Base-by-base conservation (phyloP, 1,140 invertebrate genomes). In the Vanessa atalanta region DNA sequence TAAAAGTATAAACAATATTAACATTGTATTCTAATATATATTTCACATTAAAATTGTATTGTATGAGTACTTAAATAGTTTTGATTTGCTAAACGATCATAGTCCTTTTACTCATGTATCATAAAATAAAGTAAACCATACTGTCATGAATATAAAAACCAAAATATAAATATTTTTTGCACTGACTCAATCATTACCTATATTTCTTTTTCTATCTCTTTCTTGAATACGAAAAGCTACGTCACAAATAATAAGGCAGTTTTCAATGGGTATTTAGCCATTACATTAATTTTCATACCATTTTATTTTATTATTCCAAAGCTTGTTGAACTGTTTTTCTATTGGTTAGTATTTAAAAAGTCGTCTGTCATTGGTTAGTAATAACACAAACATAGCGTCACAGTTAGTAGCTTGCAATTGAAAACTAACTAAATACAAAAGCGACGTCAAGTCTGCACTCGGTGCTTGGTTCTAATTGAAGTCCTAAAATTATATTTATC, bases 401-500 rank as follows among this genome's bases (percentile, higher is more conserved):
- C 53, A 47, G 48, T 48, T 3, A 61, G 47, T 23, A 23, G 15
- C 50, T 14, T n/a, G 50, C 2, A 68, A 83, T 75, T 70, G 75
- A 82, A 76, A 87, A 85, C 85, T 69, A 67, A 78, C 84, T 80
- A 67, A 68, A 80, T 79, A 53, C 70, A 69, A 68, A 75, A 67
- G 76, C 80, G 78, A 84, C 81, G 82, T 81, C 83, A 83, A 79
- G 80, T 82, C 79, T 85, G 80, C 81, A 73, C 79, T 76, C 77
- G 77, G 73, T 79, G 76, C 75, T 74, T 77, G 75, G 47, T 75
- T 51, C 55, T 64, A 70, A 73, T 85, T 89, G 89, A 88, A 91
- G 77, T 60, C 61, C 20, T 65, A 83, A 83, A 92, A 80, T 89
- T 90, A 91, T 88, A 82, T 89, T 85, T 81, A 91, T 92, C 90